Percentiles rank a stretch among this genome's conserved stretches.
phyloP scores from a whole-genome alignment of 2,888 invertebrate species.

The Gasteruption jaculator region DNA sequence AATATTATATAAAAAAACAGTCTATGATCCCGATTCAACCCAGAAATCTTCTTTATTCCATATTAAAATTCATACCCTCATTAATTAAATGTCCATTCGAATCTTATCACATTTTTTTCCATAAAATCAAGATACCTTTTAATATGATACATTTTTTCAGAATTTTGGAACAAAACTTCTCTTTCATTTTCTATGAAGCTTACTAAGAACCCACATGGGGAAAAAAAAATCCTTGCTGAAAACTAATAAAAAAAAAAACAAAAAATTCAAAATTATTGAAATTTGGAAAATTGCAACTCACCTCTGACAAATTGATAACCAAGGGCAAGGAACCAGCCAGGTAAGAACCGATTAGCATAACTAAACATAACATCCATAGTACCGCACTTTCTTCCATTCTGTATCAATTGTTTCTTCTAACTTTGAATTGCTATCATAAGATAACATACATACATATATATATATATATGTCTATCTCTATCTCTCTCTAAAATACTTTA shows the following conservation, averaged over 20 bases:
- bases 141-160: too few relatives aligned
- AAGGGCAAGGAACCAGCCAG: constrained; percentile 92
- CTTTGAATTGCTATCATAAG: constrained; percentile 6
- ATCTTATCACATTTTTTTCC: too few relatives aligned
- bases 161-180: too few relatives aligned
- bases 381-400: constrained; percentile 81
- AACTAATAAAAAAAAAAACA: constrained; percentile 6
- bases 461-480: neutral
- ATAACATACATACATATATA: neutral
- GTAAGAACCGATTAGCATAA: constrained; percentile 96
- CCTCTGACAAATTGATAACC: constrained; percentile 92
- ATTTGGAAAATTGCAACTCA: constrained; percentile 47
- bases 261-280: constrained; percentile 3
- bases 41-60: too few relatives aligned
- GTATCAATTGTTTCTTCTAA: constrained; percentile 23
- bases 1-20: too few relatives aligned
- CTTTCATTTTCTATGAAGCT: too few relatives aligned
- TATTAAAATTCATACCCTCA: too few relatives aligned
- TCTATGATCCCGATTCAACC: too few relatives aligned
- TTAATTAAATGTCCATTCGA: too few relatives aligned
- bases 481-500: constrained; percentile 1
- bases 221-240: constrained; percentile 12
- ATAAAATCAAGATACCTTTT: too few relatives aligned
- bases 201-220: too few relatives aligned
- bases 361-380: constrained; percentile 75